Evolutionary conservation across 2,113 vertebrate species (phyloP).

Genomic region (Pseudolaguvia tuberculata): DNA sequence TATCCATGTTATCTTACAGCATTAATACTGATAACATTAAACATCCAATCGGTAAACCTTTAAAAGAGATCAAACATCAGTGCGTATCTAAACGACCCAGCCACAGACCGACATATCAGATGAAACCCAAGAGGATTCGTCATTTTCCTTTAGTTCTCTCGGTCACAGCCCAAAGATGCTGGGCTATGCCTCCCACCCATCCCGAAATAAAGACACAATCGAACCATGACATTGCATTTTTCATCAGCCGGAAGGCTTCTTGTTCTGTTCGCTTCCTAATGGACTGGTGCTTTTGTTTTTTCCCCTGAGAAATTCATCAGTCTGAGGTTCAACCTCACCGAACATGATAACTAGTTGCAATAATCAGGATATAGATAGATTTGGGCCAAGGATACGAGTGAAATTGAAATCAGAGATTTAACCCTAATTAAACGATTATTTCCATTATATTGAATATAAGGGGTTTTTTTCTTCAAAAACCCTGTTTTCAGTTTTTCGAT

Average conservation of each 20-base stretch:
- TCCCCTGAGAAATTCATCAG: constrained; percentile 5
- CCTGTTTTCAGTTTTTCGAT: background rate
- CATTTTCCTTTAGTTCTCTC: constrained; percentile 2
- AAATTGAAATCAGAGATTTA: background rate
- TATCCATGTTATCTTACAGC: too few relatives aligned
- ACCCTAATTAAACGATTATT: background rate
- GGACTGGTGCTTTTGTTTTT: constrained; percentile 1
- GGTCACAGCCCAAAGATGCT: constrained; percentile 24
- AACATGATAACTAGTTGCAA: background rate
- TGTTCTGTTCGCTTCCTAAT: constrained; percentile 6
- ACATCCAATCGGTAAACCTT: background rate
- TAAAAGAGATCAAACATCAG: background rate
- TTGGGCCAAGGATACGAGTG: background rate
- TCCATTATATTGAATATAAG: too few relatives aligned
- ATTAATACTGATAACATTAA: background rate
- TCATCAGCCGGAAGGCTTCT: constrained; percentile 16
- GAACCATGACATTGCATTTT: constrained; percentile 41
- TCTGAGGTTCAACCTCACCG: background rate
- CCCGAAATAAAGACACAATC: constrained; percentile 29
- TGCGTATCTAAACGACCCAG: background rate
- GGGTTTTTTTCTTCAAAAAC: too few relatives aligned
- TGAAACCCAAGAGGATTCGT: constrained; percentile 21
- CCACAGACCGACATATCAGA: constrained; percentile 37
- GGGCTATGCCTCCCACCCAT: background rate
- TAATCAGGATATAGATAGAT: background rate